These are phyloP conservation scores for Argyresthia albistria DNA, from an alignment of 2,888 invertebrate genomes.

Conservation along the genomic window DNA sequence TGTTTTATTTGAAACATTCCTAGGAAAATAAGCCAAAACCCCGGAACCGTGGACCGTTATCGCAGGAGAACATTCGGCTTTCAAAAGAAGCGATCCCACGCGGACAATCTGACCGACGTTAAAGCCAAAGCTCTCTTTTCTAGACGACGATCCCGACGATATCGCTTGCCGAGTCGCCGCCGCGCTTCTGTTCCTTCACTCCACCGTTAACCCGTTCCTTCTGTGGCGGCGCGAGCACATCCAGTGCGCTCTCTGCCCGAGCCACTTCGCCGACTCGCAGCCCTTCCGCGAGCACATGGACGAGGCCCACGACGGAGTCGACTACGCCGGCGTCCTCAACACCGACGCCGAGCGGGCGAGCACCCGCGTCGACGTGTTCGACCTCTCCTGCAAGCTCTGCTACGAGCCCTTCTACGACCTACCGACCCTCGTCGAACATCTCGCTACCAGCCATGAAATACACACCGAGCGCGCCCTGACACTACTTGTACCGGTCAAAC, in stretches of 20 bases:
- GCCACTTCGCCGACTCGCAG: background rate
- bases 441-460: background rate
- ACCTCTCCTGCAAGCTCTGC: slow-evolving; percentile 1
- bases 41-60: too few relatives aligned
- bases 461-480: background rate
- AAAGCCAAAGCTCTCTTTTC: too few relatives aligned
- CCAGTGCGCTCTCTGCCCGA: slow-evolving; percentile 1
- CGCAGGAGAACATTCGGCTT: too few relatives aligned
- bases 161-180: background rate
- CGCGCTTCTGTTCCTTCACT: background rate
- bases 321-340: background rate
- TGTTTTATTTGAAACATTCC: too few relatives aligned
- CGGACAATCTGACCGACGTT: too few relatives aligned
- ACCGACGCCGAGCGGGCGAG: background rate
- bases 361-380: slow-evolving; percentile 3
- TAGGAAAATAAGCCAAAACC: too few relatives aligned
- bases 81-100: too few relatives aligned
- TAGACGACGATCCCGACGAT: too few relatives aligned
- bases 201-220: slow-evolving; percentile 3
- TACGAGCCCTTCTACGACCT: background rate
- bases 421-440: background rate
- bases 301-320: background rate
- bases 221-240: background rate
- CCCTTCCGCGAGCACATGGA: background rate
- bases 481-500: background rate